Percentiles rank a stretch among this genome's conserved stretches.
Conservation (phyloP, 2,113 vertebrate species). For the Saguinus midas region DNA sequence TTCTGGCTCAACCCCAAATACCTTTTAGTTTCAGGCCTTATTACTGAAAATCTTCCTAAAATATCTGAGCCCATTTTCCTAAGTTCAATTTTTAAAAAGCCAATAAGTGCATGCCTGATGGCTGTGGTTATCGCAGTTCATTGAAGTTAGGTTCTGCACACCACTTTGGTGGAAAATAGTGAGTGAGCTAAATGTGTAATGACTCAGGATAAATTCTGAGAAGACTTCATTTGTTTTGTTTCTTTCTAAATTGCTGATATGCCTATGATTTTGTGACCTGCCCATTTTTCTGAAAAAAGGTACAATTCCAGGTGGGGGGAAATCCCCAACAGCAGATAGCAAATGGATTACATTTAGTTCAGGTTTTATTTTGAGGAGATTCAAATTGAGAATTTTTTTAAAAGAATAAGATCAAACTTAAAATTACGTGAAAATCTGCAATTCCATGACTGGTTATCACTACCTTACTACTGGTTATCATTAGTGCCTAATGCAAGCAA, state of each 20-base stretch:
- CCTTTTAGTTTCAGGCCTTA: neutral
- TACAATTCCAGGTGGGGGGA: neutral
- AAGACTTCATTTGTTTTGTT: neutral
- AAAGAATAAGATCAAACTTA: constrained; percentile 32
- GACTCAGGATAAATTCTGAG: neutral
- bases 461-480: neutral
- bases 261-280: neutral
- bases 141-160: neutral
- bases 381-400: constrained; percentile 26
- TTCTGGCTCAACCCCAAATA: neutral
- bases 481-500: too few species aligned
- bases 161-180: neutral
- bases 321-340: neutral
- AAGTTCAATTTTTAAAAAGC: neutral
- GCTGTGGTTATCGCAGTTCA: neutral
- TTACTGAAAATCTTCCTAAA: constrained; percentile 33
- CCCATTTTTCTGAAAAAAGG: neutral
- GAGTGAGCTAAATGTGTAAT: neutral
- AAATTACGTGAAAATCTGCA: constrained; percentile 28
- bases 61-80: neutral
- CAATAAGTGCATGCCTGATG: neutral
- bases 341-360: constrained; percentile 29
- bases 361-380: neutral
- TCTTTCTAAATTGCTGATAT: constrained; percentile 17
- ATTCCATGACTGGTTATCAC: neutral